Base-by-base conservation (phyloP, 53 echinoderm and acorn worm species). In the Mesocentrotus franciscanus region DNA sequence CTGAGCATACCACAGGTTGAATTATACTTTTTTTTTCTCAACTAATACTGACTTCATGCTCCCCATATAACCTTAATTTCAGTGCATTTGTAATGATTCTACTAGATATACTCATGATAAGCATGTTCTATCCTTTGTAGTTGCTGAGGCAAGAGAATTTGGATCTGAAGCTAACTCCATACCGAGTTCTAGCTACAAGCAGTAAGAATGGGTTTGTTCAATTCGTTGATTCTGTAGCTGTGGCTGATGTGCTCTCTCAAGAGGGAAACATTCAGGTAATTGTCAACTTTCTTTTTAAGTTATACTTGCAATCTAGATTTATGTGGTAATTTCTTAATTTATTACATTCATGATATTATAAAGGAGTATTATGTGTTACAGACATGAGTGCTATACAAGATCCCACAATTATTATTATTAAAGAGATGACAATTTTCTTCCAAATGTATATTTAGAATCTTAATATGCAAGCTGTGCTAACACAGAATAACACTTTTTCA, bases 81-180 rank as follows among this genome's bases (percentile, higher is more conserved):
- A 30, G 10, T 30, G 30, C 33, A 71, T 30, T 76, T 75, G 75
- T 14, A 32, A 32, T 75, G 29, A 33, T 32, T 75, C 75, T 30
- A 29, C 32, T 12, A 75, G 74, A 74, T 74, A 30, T 75, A 75
- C 12, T 30, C 30, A 30, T 75, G 0, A 12, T 26, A 12, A 26
- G 32, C 0, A 30, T 29, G 14, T 30, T 33, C 10, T 20, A 76
- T 18, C 10, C 29, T 16, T 33, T 96, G 26, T 91, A 99, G 99
- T 95, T 99, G 49, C 92, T 99, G 39, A 95, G 98, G 22, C 97
- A 98, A 87, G 99, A 99, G 94, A 99, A 99, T 78, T 71, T 99
- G n/a, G 99, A 99, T 95, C 94, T 99, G 95, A 99, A 98, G 85
- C 94, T 99, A 92, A 99, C 97, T 33, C 98, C 99, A 27, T 98